A percentile compares a stretch with the other conserved stretches of the same genome.
phyloP scores from a whole-genome alignment of 2,888 invertebrate genomes.

The Allophyes oxyacanthae region DNA sequence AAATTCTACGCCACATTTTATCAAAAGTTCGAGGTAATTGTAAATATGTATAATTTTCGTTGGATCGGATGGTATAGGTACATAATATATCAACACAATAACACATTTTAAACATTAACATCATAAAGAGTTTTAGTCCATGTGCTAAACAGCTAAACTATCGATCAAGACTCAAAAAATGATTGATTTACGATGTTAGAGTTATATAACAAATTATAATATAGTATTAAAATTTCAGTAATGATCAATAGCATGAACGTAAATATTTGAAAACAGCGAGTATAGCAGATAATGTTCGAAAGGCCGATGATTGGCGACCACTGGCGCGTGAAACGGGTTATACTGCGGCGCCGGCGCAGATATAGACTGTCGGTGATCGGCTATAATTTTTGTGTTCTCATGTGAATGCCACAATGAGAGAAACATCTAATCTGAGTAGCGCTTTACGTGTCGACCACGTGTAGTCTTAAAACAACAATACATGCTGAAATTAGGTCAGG shows the following conservation, averaged over 20 bases:
- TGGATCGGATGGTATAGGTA: no score
- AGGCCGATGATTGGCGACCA: constrained; percentile 78
- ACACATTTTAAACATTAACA: constrained; percentile 30
- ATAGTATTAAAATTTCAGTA: constrained; percentile 14
- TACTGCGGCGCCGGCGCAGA: constrained; percentile 80
- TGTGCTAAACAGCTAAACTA: background rate
- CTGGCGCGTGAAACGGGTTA: constrained; percentile 88
- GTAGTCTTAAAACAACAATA: constrained; percentile 60
- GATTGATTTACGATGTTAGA: constrained; percentile 19
- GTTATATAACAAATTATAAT: constrained; percentile 18
- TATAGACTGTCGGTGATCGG: constrained; percentile 88
- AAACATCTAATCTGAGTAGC: constrained; percentile 70
- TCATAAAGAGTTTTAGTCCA: constrained; percentile 4
- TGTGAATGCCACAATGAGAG: constrained; percentile 78
- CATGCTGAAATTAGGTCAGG: constrained; percentile 55
- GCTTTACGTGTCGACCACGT: constrained; percentile 54
- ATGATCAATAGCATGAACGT: constrained; percentile 25
- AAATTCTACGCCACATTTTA: no score
- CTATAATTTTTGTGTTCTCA: constrained; percentile 88
- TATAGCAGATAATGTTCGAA: constrained; percentile 46
- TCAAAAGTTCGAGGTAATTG: no score
- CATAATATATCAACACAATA: background rate
- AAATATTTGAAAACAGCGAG: constrained; percentile 45
- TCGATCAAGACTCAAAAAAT: constrained; percentile 6
- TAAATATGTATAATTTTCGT: no score